Evolutionary conservation across 2,888 invertebrate genomes (phyloP).

Genomic region (Drosophila birchii): DNA sequence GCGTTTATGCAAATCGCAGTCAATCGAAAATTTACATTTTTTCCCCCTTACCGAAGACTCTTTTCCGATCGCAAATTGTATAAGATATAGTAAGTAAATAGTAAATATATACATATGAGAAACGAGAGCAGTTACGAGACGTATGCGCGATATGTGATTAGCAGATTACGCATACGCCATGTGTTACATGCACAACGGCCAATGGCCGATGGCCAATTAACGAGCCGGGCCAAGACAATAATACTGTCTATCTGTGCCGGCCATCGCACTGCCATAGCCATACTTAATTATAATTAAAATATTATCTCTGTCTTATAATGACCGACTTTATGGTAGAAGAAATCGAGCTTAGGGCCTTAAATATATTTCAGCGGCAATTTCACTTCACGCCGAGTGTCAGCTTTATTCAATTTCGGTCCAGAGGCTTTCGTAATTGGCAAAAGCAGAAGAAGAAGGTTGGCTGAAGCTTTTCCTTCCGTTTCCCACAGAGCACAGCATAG

Average conservation of each 20-base stretch:
- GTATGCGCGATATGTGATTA: constrained; percentile 20
- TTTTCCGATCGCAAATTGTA: constrained; percentile 25
- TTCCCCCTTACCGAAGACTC: background rate
- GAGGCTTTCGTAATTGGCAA: constrained; percentile 25
- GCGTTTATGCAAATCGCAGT: constrained; percentile 25
- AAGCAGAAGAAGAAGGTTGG: constrained; percentile 2
- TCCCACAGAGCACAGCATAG: constrained; percentile 12
- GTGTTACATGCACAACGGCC: constrained; percentile 30
- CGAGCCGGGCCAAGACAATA: constrained; percentile 27
- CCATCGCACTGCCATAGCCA: constrained; percentile 52
- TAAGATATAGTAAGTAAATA: background rate
- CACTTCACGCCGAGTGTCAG: constrained; percentile 68
- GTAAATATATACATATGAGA: background rate
- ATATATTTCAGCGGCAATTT: constrained; percentile 71
- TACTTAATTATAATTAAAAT: constrained; percentile 68
- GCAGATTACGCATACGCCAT: constrained; percentile 42
- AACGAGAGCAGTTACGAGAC: constrained; percentile 36
- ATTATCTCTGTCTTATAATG: constrained; percentile 47
- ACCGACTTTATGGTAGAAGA: constrained; percentile 46
- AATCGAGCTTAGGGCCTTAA: constrained; percentile 39
- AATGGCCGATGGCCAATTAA: constrained; percentile 39
- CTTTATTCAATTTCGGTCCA: constrained; percentile 58
- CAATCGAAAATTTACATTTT: constrained; percentile 23
- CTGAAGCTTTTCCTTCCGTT: constrained; percentile 7
- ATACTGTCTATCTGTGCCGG: constrained; percentile 36